These are phyloP conservation scores for Cerastis leucographa DNA, from an alignment of 2,888 invertebrate genomes.

Conservation along the genomic window DNA sequence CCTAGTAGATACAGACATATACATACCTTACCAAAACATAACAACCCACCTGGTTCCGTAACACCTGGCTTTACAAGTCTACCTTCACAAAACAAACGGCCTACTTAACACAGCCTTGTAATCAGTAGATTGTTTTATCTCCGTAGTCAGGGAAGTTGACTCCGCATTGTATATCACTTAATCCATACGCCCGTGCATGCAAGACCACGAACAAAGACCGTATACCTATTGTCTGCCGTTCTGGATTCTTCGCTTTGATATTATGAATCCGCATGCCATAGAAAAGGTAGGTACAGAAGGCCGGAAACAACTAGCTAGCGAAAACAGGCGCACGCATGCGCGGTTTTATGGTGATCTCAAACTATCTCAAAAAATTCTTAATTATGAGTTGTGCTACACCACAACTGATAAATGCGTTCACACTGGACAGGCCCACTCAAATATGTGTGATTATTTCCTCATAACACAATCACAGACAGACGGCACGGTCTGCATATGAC, in stretches of 20 bases:
- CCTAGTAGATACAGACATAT: too few species aligned
- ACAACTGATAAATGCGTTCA: background rate
- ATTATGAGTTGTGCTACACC: background rate
- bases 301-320: too few species aligned
- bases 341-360: background rate
- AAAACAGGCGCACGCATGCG: background rate
- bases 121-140: slow-evolving; percentile 60
- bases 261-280: slow-evolving; percentile 34
- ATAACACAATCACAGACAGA: background rate
- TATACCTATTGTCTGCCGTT: slow-evolving; percentile 65
- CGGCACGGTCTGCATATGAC: background rate
- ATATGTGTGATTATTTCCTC: background rate
- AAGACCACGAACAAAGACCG: slow-evolving; percentile 66
- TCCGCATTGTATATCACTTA: slow-evolving; percentile 58
- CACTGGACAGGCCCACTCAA: background rate
- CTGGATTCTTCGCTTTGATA: slow-evolving; percentile 55
- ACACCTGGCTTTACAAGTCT: slow-evolving; percentile 33
- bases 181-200: slow-evolving; percentile 60
- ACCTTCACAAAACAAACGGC: slow-evolving; percentile 19
- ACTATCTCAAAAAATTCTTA: background rate
- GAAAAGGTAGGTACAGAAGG: background rate
- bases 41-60: background rate
- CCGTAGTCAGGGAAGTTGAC: slow-evolving; percentile 55
- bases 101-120: slow-evolving; percentile 37
- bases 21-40: background rate